Base-by-base conservation (phyloP, 2,888 invertebrate genomes). In the Baccha elongata region DNA sequence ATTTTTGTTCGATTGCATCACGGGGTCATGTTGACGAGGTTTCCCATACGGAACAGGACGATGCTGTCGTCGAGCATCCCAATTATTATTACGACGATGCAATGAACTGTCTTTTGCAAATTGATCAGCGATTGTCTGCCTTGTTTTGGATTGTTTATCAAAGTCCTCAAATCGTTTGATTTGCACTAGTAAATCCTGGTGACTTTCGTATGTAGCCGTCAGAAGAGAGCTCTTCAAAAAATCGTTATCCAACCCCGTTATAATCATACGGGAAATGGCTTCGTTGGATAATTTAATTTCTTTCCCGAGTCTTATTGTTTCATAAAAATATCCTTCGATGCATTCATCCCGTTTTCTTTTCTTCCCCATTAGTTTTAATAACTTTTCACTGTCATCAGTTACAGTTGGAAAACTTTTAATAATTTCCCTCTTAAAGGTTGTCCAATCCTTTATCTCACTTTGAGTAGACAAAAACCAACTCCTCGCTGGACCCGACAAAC, bases 271-370 rank as follows among this genome's bases (percentile, higher is more conserved):
- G 1, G 46, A 46, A 2, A 46, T 23, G 3, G 46, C 15, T 6
- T 46, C 46, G n/a, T 46, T 21, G 1, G 46, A 46, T 2, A 46
- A 15, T n/a, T 46, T 46, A n/a, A 46, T 46, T n/a, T 46, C 23
- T n/a, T 46, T 46, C 1, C 46, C 23, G 0, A 46, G 15, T 7
- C 23, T 17, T 2, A 46, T n/a, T 6, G 37, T 37, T 2, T 46
- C 21, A 21, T 46, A 46, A 11, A 46, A 46, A 46, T 21, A 46
- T 1, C 46, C 21, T 21, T 46, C 46, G 8, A 46, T 21, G 17
- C 46, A 46, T 46, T 7, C 46, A 13, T 5, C n/a, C 19, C 13
- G 46, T 46, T 46, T 46, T 21, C 46, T 17, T n/a, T 46, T 46
- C 21, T 21, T 19, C 1, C 46, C 10, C 46, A 46, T 46, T 21